Evolutionary conservation across 2,797 vertebrate genomes (phyloP), one percentile per base, ranked within the genome.

Genomic region (Gymnoscopelus braueri): DNA sequence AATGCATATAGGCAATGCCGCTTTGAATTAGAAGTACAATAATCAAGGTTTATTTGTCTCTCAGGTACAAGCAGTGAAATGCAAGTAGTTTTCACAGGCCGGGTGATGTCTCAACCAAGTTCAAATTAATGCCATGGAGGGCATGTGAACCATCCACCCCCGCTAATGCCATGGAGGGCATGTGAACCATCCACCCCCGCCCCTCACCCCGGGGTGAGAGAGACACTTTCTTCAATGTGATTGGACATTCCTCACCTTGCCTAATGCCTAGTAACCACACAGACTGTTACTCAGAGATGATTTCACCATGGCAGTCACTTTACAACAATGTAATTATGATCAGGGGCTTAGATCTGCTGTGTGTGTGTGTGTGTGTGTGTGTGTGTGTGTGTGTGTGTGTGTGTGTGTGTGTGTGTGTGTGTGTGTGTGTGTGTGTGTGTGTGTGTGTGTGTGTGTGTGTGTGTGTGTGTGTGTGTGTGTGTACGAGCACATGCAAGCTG

Each of bases 261-360:
- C 26, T 9, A 48, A n/a, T 10, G 2, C 47, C 13, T 44, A 9
- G 47, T 26, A 29, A 26, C 0, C 1, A 12, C 13, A 9, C 23
- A 58, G 51, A 64, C 53, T 64, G 35, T 26, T 50, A 69, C 55
- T 15, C 13, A 57, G 58, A 62, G 69, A 57, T 48, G 24, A 75
- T 69, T 63, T 60, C 49, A 65, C 54, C 14, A 4, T 12, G 24
- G 23, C 24, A 23, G 2, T 32, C 26, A 12, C 64, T 58, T 12
- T 66, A 60, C 61, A 35, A 48, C 54, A 58, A 6, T 14, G 56
- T 49, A 64, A 63, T 63, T 58, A 44, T 60, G 9, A 51, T 51
- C 59, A 66, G 57, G 39, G 39, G 61, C 61, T 69, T 58, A 49
- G 7, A 7, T 60, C 54, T 63, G 3, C 15, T 65, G 14, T 63